phyloP scores from a whole-genome alignment of 2,113 vertebrate genomes.

The Dasypus novemcinctus region DNA sequence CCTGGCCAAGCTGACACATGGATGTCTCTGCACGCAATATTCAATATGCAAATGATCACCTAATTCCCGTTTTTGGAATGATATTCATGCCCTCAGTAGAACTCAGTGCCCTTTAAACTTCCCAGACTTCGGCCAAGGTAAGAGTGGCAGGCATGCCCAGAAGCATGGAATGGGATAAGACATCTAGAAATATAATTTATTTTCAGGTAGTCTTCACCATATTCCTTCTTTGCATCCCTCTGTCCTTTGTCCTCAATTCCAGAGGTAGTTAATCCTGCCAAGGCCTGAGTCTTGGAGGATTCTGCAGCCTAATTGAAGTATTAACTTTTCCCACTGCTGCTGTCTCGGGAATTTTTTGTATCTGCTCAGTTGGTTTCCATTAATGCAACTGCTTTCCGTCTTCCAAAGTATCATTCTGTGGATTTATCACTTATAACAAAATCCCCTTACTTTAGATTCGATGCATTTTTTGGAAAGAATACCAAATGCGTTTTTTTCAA shows the following conservation, averaged over 20 bases:
- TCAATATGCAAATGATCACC: not conserved
- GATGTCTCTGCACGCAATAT: not conserved
- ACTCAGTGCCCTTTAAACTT: fast-evolving
- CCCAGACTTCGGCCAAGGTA: not conserved
- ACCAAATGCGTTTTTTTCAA: fast-evolving
- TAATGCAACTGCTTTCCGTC: not conserved
- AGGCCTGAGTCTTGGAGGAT: fast-evolving
- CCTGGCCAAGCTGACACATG: no score
- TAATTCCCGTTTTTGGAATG: not conserved
- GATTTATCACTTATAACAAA: not conserved
- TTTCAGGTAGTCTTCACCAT: not conserved
- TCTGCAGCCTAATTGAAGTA: fast-evolving
- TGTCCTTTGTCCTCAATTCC: not conserved
- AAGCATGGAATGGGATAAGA: fast-evolving
- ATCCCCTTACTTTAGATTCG: not conserved
- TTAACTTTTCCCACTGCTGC: no score
- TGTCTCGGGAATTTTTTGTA: not conserved
- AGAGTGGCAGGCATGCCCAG: no score
- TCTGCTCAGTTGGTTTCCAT: not conserved
- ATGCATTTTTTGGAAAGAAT: not conserved
- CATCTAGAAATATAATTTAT: not conserved
- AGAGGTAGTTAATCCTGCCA: no score
- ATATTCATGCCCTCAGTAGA: not conserved
- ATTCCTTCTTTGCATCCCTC: not conserved
- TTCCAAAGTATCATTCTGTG: not conserved